Conservation (phyloP, 2,797 vertebrate genomes). For the Enteromius unitaeniatus region DNA sequence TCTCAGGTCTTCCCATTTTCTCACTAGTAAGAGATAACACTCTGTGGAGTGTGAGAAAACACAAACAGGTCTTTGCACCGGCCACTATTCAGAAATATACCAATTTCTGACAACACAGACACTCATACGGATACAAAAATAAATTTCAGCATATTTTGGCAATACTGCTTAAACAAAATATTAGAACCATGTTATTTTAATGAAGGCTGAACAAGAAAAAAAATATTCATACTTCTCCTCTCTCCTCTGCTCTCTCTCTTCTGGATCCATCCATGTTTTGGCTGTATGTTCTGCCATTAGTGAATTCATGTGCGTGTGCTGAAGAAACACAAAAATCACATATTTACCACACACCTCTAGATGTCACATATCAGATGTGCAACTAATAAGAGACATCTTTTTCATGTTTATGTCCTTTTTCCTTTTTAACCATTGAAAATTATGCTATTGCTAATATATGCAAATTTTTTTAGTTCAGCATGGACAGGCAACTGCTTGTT, state of each 20-base stretch:
- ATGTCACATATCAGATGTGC: not conserved
- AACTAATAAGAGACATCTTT: not conserved
- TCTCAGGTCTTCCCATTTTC: not conserved
- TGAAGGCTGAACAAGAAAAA: not conserved
- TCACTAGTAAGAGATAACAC: not conserved
- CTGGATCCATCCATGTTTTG: constrained; percentile 86
- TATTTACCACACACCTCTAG: not conserved
- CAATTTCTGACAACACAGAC: not conserved
- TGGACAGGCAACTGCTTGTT: too few species aligned
- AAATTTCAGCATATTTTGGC: not conserved
- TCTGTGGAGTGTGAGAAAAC: not conserved
- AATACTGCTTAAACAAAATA: not conserved
- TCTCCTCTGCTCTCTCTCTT: constrained; percentile 90
- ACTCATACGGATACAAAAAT: not conserved
- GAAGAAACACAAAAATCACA: constrained; percentile 66
- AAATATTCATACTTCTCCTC: constrained; percentile 87
- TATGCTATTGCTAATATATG: not conserved
- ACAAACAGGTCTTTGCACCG: not conserved
- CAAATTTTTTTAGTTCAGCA: too few species aligned
- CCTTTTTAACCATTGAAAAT: not conserved
- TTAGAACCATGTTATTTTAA: not conserved
- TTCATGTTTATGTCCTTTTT: not conserved
- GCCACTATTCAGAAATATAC: not conserved
- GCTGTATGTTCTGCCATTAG: constrained; percentile 89
- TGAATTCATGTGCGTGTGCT: constrained; percentile 90